Evolutionary conservation across 1,140 invertebrate genomes (phyloP).

Genomic region (Brachionus asplanchnoidis): DNA sequence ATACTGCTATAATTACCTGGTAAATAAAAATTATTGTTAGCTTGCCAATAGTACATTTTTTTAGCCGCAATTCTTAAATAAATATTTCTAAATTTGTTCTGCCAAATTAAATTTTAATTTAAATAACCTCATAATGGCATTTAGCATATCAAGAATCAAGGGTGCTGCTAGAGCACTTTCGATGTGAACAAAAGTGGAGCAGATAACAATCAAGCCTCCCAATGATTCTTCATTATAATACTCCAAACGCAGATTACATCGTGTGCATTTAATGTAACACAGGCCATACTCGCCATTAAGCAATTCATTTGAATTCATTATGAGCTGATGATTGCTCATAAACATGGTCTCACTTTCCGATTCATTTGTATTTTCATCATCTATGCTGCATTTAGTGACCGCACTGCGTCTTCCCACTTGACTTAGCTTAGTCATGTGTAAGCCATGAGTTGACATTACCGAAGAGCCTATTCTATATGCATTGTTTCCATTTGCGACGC

Average conservation of each 20-base stretch:
- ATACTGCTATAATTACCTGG: conserved; percentile 66
- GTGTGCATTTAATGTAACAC: conserved; percentile 50
- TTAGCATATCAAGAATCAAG: conserved; percentile 81
- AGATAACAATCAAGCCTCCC: conserved; percentile 80
- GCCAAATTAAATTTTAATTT: not conserved
- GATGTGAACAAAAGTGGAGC: conserved; percentile 88
- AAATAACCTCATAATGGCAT: conserved; percentile 71
- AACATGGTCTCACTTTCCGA: conserved; percentile 13
- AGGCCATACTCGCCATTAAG: conserved; percentile 43
- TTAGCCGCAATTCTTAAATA: conserved; percentile 38
- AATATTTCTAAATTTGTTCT: not conserved
- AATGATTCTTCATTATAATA: conserved; percentile 95
- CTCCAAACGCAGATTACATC: conserved; percentile 69
- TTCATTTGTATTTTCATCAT: conserved; percentile 43
- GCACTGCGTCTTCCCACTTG: conserved; percentile 44
- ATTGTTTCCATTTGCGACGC: not conserved
- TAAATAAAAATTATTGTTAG: conserved; percentile 45
- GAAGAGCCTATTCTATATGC: not conserved
- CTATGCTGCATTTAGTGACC: conserved; percentile 48
- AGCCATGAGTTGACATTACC: not conserved
- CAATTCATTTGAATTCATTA: conserved; percentile 42
- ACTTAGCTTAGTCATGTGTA: not conserved
- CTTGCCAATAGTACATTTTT: conserved; percentile 41
- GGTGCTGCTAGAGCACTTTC: conserved; percentile 87
- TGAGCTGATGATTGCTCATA: conserved; percentile 45